Base-by-base conservation (phyloP, 2,888 invertebrate species). In the Rhimphoctona megacephalus region DNA sequence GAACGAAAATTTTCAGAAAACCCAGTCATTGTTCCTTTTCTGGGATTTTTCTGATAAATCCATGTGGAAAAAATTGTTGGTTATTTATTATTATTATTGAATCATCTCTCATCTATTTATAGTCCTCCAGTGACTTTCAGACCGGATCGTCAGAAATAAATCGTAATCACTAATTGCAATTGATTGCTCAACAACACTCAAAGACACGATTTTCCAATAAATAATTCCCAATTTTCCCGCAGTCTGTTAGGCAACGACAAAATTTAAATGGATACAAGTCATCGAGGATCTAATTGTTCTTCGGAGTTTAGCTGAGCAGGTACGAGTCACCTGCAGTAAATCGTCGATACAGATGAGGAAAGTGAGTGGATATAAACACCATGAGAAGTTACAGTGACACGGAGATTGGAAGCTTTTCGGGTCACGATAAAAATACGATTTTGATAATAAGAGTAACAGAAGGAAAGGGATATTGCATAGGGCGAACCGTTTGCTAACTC, bases 401-500 rank as follows among this genome's bases (percentile, higher is more conserved):
- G 73, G 30, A 33, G 74, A 46, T 52, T 72, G 69, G 78, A 78
- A 78, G 83, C 86, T 80, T 86, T 86, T 77, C 80, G 87, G 90
- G 88, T 84, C 89, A 89, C 89, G 88, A 89, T 86, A 88, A 85
- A 88, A 89, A 87, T 88, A 87, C 87, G 79, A n/a, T 80, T 86
- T 85, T 89, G 91, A 91, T 91, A 92, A 91, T 91, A 89, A 84
- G 77, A 70, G 83, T 77, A 85, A 79, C 77, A 66, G 52, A 36
- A 9, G 14, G 57, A 39, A 39, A 39, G 78, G 49, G 11, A 70
- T 82, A 14, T 72, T 46, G 80, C 79, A 80, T 83, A 57, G 76
- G 70, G 67, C 76, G 72, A 80, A 78, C 79, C 46, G 66, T 69
- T 85, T 70, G 83, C 69, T 54, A 80, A 83, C 80, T 57, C 67